Percentiles rank a stretch among this genome's conserved stretches.
Conservation (phyloP, 2,797 vertebrate genomes). For the Bradypus variegatus region DNA sequence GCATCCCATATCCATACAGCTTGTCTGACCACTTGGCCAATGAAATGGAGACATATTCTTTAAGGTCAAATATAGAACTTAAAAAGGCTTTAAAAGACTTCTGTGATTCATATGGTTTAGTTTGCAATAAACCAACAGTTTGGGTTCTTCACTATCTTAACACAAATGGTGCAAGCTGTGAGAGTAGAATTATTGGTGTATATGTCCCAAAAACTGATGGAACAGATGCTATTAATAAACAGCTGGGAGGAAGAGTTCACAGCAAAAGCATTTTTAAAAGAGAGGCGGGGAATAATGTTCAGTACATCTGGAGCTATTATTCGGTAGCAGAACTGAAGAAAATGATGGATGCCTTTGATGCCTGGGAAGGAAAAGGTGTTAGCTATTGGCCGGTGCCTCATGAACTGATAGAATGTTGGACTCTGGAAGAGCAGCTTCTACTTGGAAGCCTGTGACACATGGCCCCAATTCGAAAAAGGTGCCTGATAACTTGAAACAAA, state of each 20-base stretch:
- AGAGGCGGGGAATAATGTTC: conserved; percentile 76
- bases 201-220: conserved; percentile 74
- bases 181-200: conserved; percentile 75
- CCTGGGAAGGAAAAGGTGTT: conserved; percentile 76
- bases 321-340: conserved; percentile 74
- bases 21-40: conserved; percentile 76
- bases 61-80: conserved; percentile 74
- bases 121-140: conserved; percentile 74
- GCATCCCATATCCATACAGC: conserved; percentile 75
- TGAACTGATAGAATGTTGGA: conserved; percentile 76
- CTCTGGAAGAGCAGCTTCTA: conserved; percentile 72
- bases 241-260: conserved; percentile 71
- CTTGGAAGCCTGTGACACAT: conserved; percentile 69
- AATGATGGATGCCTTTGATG: conserved; percentile 76
- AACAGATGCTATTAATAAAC: conserved; percentile 70
- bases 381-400: conserved; percentile 77
- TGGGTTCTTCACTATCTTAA: conserved; percentile 77
- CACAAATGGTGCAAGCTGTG: conserved; percentile 75
- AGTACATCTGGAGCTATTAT: conserved; percentile 80
- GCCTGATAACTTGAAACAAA: conserved; percentile 39
- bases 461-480: conserved; percentile 70
- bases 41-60: conserved; percentile 76
- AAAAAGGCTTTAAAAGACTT: conserved; percentile 77
- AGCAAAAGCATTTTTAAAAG: conserved; percentile 76
- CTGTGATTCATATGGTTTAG: conserved; percentile 73